Conservation (phyloP, 1,140 invertebrate genomes). For the Penaeus chinensis region DNA sequence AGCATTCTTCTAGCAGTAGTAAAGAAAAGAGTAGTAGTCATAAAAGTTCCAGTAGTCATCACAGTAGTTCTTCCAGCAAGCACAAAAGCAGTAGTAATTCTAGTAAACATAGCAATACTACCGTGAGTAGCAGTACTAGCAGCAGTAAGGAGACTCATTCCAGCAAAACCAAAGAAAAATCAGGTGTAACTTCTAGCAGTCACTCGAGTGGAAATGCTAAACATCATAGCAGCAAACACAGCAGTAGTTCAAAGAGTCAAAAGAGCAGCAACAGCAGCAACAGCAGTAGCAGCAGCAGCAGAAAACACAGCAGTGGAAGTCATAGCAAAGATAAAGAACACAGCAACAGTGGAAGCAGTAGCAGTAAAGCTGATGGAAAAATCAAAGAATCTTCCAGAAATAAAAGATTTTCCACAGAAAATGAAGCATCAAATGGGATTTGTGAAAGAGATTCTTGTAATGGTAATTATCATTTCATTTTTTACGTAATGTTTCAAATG, state of each 20-base stretch:
- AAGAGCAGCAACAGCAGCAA: slow-evolving; percentile 20
- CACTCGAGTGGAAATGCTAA: too few relatives aligned
- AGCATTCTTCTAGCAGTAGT: slow-evolving; percentile 26
- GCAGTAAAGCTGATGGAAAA: slow-evolving; percentile 12
- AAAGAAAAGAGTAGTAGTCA: too few relatives aligned
- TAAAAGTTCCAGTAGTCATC: too few relatives aligned
- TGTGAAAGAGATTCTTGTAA: too few relatives aligned
- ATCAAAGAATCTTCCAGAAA: slow-evolving; percentile 3
- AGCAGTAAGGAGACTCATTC: neutral
- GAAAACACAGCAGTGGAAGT: slow-evolving; percentile 17
- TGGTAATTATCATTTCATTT: too few relatives aligned
- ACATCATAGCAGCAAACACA: neutral
- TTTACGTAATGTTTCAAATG: too few relatives aligned
- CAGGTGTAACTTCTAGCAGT: too few relatives aligned
- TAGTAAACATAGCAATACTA: neutral
- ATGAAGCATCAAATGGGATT: neutral
- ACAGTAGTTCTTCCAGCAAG: slow-evolving; percentile 32
- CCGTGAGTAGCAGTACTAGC: neutral
- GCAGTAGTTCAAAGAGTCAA: slow-evolving; percentile 2
- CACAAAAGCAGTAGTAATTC: slow-evolving; percentile 29
- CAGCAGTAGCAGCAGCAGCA: slow-evolving; percentile 22
- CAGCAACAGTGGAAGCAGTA: slow-evolving; percentile 14
- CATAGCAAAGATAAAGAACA: slow-evolving; percentile 8
- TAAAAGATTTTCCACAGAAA: neutral
- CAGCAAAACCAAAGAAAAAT: neutral